Base-by-base conservation (phyloP, 2,888 invertebrate genomes). In the Tachina grossa region DNA sequence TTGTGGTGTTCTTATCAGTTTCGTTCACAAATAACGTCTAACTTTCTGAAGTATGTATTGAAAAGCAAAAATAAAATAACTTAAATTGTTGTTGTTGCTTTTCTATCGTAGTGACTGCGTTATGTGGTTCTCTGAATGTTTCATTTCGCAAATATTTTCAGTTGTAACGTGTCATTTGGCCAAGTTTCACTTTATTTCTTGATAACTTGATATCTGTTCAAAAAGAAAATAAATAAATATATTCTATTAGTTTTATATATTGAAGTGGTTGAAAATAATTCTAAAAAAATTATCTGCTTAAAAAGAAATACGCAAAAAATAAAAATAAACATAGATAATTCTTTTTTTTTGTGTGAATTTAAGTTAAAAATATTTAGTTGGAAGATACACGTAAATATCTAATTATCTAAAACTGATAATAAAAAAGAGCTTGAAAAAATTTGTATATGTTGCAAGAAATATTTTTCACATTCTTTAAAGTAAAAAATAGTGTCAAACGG, bases 81-180 rank as follows among this genome's bases (percentile, higher is more conserved):
- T 47, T 13, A 19, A 41, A n/a, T 59, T 6, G 13, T 65, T 69
- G 41, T 63, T 59, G 61, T 81, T 66, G 66, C 2, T 55, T 57
- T 41, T 63, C 3, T 55, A 66, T 3, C n/a, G 49, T 59, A 72
- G 41, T 22, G 53, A 55, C 9, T 51, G 14, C 14, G 65, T 79
- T 61, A 83, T 79, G 79, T 71, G 78, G 84, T 75, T 79, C 45
- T 71, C 22, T 71, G 49, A 59, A 51, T 79, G 76, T 71, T 78
- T 76, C 51, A 76, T 55, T 83, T 83, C 39, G 85, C 85, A 76
- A 85, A 83, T 83, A 85, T 85, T 75, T 85, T 83, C 83, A 85
- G 85, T 85, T 83, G 79, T 85, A 85, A 85, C 85, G 85, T 85
- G 85, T 83, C 85, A 83, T 76, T 85, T 83, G 85, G 66, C 83